phyloP scores from a whole-genome alignment of 2,797 vertebrate species.

The Phaenicophaeus curvirostris region DNA sequence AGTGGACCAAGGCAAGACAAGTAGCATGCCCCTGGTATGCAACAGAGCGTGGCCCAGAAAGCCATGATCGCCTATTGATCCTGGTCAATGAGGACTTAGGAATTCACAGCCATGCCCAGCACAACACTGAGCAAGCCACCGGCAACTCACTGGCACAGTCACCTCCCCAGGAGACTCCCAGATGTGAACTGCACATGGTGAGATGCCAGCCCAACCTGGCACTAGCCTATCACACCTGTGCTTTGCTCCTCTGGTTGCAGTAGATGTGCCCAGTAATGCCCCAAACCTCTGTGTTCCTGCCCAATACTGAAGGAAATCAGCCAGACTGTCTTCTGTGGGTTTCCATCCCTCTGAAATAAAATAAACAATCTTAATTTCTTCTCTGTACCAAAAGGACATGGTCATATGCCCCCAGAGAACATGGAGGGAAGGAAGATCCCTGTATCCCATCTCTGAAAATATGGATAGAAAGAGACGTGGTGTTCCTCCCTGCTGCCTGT shows the following conservation, averaged over 20 bases:
- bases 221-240: rapidly evolving
- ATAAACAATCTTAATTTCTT: neutral
- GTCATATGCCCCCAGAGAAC: neutral
- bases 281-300: neutral
- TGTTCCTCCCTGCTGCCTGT: rapidly evolving
- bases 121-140: neutral
- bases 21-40: rapidly evolving
- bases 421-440: neutral
- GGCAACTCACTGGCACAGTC: neutral
- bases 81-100: neutral
- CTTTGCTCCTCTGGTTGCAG: neutral
- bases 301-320: neutral
- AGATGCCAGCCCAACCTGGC: neutral
- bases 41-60: neutral
- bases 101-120: neutral
- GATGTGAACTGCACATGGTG: rapidly evolving
- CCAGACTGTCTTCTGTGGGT: neutral
- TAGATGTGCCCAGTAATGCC: rapidly evolving
- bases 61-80: neutral
- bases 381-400: rapidly evolving
- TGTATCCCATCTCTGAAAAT: neutral
- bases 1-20: neutral
- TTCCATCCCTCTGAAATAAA: neutral
- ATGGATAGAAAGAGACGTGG: neutral
- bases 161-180: neutral